Evolutionary conservation across 2,888 invertebrate species (phyloP), one percentile per base, ranked within the genome.

Genomic region (Lutraria lutraria): DNA sequence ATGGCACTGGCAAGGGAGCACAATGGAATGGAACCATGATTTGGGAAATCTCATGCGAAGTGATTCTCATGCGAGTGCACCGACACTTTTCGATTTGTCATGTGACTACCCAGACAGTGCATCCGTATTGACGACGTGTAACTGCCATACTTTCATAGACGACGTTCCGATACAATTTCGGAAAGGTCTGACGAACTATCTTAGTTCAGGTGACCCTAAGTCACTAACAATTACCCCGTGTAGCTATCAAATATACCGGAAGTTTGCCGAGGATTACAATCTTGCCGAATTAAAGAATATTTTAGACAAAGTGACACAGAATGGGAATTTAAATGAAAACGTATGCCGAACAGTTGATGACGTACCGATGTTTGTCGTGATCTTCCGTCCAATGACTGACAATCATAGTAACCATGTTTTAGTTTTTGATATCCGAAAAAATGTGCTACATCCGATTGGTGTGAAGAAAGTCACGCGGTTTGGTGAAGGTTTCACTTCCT

Each of bases 391-490:
- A 25, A 79, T 54, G 56, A 52, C 83, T 25, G 25, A 29, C 21
- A 29, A 76, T 34, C 53, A 80, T 4, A 43, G 54, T 21, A 53
- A 83, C 21, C 56, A 79, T n/a, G 87, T 87, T 56, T 25, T 79
- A 25, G 87, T 87, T 34, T 56, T 87, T 29, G 87, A 87, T n/a
- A 80, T 83, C 29, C 56, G 83, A 56, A 83, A 52, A 76, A 60
- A 83, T 79, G 83, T 83, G 31, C 43, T 87, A 43, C 83, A 87
- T n/a, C 79, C 31, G 19, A 76, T 83, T 60, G 83, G 76, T 19
- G 80, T 83, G 76, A 83, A 87, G 52, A 87, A 83, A 34, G 31
- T 82, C n/a, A 83, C 83, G 25, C 79, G 83, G 56, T 83, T 83
- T 29, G 87, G 87, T 13, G 83, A 56, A 16, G 83, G 87, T 12